Evolutionary conservation across 23 tunicate species (phyloP).

Genomic region (Halocynthia aurantium): DNA sequence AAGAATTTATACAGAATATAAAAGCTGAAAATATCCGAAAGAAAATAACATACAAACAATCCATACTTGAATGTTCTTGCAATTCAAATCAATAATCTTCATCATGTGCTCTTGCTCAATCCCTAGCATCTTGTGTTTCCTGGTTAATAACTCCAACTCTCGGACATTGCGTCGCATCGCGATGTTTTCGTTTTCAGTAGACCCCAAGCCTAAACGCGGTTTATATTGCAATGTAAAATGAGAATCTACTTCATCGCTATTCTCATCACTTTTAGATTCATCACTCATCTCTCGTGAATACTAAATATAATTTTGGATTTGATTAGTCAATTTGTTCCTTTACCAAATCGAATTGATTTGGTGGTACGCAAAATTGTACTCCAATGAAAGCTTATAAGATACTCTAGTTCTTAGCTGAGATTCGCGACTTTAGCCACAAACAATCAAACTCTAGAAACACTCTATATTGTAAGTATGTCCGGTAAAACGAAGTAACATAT

Average conservation of each 20-base stretch:
- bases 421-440: too few relatives aligned
- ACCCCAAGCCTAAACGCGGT: conserved; percentile 79
- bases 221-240: conserved; percentile 18
- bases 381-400: too few relatives aligned
- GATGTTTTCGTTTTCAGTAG: conserved; percentile 80
- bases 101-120: conserved; percentile 60
- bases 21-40: neutral
- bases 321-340: too few relatives aligned
- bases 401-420: too few relatives aligned
- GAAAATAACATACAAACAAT: neutral
- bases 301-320: too few relatives aligned
- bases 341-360: too few relatives aligned
- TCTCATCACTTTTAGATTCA: conserved; percentile 17
- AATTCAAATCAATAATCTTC: conserved; percentile 75
- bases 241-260: conserved; percentile 17
- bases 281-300: too few relatives aligned
- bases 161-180: conserved; percentile 63
- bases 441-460: too few relatives aligned
- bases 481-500: too few relatives aligned
- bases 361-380: too few relatives aligned
- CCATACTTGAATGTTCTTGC: conserved; percentile 65
- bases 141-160: conserved; percentile 67
- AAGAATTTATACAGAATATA: neutral
- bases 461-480: too few relatives aligned
- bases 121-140: conserved; percentile 62